Evolutionary conservation across 1,140 invertebrate genomes (phyloP).

Genomic region (Aphelinus certus): DNA sequence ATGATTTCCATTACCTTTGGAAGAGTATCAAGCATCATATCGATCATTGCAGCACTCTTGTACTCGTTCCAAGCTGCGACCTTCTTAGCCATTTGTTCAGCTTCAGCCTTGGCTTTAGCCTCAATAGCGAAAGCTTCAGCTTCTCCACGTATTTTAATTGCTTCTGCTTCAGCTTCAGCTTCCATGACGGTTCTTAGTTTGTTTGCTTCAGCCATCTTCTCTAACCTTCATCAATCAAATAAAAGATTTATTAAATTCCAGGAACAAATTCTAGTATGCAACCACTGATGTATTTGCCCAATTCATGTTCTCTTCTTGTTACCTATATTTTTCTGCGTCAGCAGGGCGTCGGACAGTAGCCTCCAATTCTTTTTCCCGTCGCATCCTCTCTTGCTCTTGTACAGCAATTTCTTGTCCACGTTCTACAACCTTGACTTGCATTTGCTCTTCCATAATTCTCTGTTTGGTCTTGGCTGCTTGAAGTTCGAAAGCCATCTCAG

Average conservation of each 20-base stretch:
- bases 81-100: slow-evolving; percentile 96
- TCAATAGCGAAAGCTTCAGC: slow-evolving; percentile 94
- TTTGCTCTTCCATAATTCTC: slow-evolving; percentile 95
- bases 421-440: slow-evolving; percentile 95
- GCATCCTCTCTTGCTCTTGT: slow-evolving; percentile 88
- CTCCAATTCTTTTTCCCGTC: slow-evolving; percentile 88
- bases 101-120: slow-evolving; percentile 93
- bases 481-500: slow-evolving; percentile 92
- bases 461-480: slow-evolving; percentile 97
- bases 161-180: slow-evolving; percentile 94
- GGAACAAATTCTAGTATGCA: background rate
- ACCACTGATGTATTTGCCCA: background rate
- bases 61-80: slow-evolving; percentile 97
- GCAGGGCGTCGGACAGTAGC: slow-evolving; percentile 90
- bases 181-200: slow-evolving; percentile 85
- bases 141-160: slow-evolving; percentile 80
- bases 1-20: slow-evolving; percentile 79
- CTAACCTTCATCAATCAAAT: slow-evolving; percentile 68
- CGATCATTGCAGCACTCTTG: slow-evolving; percentile 94
- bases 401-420: slow-evolving; percentile 91
- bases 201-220: slow-evolving; percentile 94
- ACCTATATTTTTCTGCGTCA: slow-evolving; percentile 91
- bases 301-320: slow-evolving; percentile 1
- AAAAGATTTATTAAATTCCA: no score
- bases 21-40: slow-evolving; percentile 96